Percentiles rank a stretch among this genome's conserved stretches.
Evolutionary conservation across 2,113 vertebrate species (phyloP).

Genomic region (Chroicocephalus ridibundus): DNA sequence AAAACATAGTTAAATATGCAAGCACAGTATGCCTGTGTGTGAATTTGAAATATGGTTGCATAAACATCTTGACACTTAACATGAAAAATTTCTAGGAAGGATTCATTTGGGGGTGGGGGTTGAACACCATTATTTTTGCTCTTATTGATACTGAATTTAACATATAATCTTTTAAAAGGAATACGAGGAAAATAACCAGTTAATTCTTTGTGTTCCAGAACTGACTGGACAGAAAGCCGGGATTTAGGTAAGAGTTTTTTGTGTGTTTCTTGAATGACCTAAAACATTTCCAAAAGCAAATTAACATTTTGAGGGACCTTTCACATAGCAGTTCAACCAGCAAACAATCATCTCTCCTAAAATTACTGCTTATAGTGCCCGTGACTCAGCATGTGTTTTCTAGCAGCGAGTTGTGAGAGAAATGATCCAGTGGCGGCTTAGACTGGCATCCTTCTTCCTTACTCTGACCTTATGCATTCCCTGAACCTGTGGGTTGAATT

Average conservation of each 20-base stretch:
- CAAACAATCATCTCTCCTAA: neutral
- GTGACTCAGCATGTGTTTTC: neutral
- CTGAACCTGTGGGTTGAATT: neutral
- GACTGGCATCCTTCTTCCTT: neutral
- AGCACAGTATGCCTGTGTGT: neutral
- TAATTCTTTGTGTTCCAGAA: neutral
- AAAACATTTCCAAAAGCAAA: neutral
- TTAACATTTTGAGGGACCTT: neutral
- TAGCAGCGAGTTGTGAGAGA: neutral
- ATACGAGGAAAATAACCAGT: neutral
- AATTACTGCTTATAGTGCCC: neutral
- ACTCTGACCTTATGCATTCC: neutral
- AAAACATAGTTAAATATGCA: conserved; percentile 32
- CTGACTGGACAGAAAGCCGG: neutral
- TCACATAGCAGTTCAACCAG: neutral
- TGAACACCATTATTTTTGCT: neutral
- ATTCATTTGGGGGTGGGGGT: neutral
- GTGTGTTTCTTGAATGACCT: neutral
- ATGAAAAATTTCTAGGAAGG: neutral
- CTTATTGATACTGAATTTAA: neutral
- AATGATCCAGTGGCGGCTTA: neutral
- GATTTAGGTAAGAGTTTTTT: neutral
- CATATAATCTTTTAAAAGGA: neutral
- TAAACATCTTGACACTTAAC: neutral
- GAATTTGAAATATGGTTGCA: neutral